A percentile compares a stretch with the other conserved stretches of the same genome.
Conservation (phyloP, 2,888 invertebrate species). For the Scrobipalpa costella region DNA sequence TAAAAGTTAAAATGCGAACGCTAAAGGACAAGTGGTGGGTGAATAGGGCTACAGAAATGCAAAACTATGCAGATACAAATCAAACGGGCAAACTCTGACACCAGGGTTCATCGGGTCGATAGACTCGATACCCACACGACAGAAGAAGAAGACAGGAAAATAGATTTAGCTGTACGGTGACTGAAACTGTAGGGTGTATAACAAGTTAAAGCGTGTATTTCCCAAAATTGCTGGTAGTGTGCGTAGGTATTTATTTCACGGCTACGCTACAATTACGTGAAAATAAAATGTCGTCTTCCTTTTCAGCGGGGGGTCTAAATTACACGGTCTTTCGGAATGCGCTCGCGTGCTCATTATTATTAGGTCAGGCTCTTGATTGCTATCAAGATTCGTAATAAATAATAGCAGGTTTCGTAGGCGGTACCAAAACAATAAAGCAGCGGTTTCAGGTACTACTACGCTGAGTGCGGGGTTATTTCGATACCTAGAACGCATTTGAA, state of each 20-base stretch:
- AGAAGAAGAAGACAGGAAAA: too few species aligned
- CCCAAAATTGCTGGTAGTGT: too few species aligned
- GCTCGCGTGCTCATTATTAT: slow-evolving; percentile 57
- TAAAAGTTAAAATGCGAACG: too few species aligned
- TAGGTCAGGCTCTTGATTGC: slow-evolving; percentile 43
- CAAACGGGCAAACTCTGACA: too few species aligned
- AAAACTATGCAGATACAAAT: too few species aligned
- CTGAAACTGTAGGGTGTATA: too few species aligned
- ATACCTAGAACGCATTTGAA: not conserved
- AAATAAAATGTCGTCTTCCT: slow-evolving; percentile 17
- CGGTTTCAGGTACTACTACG: slow-evolving; percentile 39
- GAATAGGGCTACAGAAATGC: too few species aligned
- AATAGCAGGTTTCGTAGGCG: slow-evolving; percentile 41
- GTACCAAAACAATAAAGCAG: slow-evolving; percentile 40
- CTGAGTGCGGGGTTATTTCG: not conserved
- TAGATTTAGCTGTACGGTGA: too few species aligned
- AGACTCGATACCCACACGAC: too few species aligned
- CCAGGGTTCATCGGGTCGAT: too few species aligned
- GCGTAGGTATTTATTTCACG: not conserved
- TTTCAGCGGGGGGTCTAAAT: slow-evolving; percentile 4
- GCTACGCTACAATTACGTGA: not conserved
- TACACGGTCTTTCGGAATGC: slow-evolving; percentile 17
- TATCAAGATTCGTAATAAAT: slow-evolving; percentile 48
- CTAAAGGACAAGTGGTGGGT: too few species aligned
- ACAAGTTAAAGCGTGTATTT: too few species aligned